Evolutionary conservation across 2,797 vertebrate species (phyloP).

Genomic region (Mallotus villosus): DNA sequence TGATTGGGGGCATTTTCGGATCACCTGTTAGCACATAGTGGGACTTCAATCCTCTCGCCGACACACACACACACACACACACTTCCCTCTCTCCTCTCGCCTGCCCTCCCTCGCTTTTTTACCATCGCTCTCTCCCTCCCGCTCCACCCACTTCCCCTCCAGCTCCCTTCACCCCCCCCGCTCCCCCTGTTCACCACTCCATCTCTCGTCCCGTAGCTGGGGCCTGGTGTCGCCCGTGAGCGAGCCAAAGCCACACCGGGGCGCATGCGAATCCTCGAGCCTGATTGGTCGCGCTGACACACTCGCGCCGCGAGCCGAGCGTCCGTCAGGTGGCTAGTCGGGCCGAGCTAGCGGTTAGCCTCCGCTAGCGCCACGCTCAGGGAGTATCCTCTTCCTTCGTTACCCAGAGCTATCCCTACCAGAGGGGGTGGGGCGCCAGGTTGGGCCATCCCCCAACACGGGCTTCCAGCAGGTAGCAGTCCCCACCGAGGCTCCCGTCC

Average conservation of each 20-base stretch:
- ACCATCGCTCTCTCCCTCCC: neutral
- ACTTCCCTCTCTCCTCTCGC: constrained; percentile 1
- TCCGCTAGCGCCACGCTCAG: neutral
- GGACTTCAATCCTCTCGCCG: constrained; percentile 13
- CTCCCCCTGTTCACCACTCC: neutral
- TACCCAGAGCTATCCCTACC: constrained; percentile 19
- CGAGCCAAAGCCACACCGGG: no score
- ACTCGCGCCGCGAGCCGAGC: no score
- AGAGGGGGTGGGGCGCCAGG: constrained; percentile 24
- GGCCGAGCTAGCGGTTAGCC: no score
- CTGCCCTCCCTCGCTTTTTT: neutral
- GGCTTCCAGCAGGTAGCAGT: constrained; percentile 31
- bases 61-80: constrained; percentile 82
- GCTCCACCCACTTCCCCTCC: neutral
- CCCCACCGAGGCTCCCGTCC: constrained; percentile 62
- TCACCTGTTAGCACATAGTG: constrained; percentile 44
- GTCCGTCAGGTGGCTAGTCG: no score
- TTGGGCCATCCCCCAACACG: constrained; percentile 33
- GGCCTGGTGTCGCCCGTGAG: neutral
- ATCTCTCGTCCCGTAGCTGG: neutral
- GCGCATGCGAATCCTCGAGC: no score
- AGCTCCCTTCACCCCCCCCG: neutral
- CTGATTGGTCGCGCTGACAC: no score
- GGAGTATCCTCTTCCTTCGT: constrained; percentile 19
- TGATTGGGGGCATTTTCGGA: constrained; percentile 46